Base-by-base conservation (phyloP, 2,888 invertebrate genomes). In the Sesamia inferens region DNA sequence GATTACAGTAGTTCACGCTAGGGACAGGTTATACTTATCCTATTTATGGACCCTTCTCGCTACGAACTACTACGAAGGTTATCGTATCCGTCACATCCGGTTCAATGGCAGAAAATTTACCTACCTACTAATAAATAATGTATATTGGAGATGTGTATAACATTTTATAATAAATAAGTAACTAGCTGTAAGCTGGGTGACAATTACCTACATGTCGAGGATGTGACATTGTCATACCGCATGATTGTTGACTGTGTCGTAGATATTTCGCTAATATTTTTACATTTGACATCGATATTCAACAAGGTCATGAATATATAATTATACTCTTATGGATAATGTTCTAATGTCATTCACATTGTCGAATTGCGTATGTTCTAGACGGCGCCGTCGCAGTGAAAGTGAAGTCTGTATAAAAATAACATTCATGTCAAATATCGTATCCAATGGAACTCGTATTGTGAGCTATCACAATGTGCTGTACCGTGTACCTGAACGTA, bases 331-430 rank as follows among this genome's bases (percentile, higher is more conserved):
- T 64, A 66, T 64, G 59, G 63, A 80, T 64, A 68, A 47, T 59
- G 68, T 73, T 59, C 44, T 55, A 80, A 79, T 69, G 61, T 55
- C 44, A 67, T 54, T 42, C 54, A 66, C 81, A 66, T 84, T 81
- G 81, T 42, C 54, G 62, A 81, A 66, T 84, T 81, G 81, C 81
- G 51, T 55, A 81, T 71, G 57, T 74, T 73, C 24, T 66, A 83
- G 74, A 67, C 69, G 68, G 79, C 74, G 76, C 78, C 68, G 47
- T 19, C 59, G 63, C 74, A 83, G 85, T 80, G 79, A 74, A 80
- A 80, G 80, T 76, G 51, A 68, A 74, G 74, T 74, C 57, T 67
- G 51, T 81, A 82, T 81, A 76, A 82, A 83, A 81, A 71, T 73
- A 66, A 71, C 72, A 73, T 76, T 71, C 70, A 77, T 82, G 77